phyloP scores from a whole-genome alignment of 1,140 invertebrate genomes.

The Dryas iulia region DNA sequence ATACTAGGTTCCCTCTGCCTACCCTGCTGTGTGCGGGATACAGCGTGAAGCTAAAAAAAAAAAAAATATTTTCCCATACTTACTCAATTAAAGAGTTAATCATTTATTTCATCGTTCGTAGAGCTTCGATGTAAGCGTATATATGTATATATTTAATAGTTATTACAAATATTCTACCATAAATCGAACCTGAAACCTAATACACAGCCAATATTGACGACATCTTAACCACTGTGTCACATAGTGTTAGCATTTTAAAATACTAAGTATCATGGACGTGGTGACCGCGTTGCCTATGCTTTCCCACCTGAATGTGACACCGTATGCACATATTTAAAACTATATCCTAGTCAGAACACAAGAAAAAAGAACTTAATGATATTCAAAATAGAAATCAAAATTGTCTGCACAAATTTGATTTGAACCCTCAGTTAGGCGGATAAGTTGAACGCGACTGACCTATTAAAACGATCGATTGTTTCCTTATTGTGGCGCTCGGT shows the following conservation, averaged over 20 bases:
- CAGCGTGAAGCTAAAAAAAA: too few relatives aligned
- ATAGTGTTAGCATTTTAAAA: background rate
- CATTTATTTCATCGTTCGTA: too few relatives aligned
- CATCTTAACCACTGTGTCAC: background rate
- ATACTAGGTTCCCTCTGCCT: too few relatives aligned
- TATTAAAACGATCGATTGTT: conserved; percentile 80
- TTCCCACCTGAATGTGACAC: conserved; percentile 79
- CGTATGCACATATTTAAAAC: conserved; percentile 41
- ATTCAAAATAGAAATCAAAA: conserved; percentile 56
- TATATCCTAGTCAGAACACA: conserved; percentile 37
- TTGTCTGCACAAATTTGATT: conserved; percentile 40
- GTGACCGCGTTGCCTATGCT: conserved; percentile 73
- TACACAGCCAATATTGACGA: background rate
- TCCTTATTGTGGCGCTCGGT: conserved; percentile 67
- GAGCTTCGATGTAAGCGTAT: too few relatives aligned
- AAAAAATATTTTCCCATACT: too few relatives aligned
- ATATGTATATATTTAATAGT: too few relatives aligned
- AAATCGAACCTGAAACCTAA: background rate
- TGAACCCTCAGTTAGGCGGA: conserved; percentile 63
- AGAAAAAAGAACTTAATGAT: conserved; percentile 47
- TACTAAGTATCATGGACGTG: conserved; percentile 20
- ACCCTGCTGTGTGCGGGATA: too few relatives aligned
- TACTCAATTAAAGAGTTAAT: too few relatives aligned
- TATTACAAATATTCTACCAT: too few relatives aligned
- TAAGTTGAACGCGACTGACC: conserved; percentile 74